Evolutionary conservation across 2,888 invertebrate genomes (phyloP), one percentile per base, ranked within the genome.

Genomic region (Muschampia plurimacula): DNA sequence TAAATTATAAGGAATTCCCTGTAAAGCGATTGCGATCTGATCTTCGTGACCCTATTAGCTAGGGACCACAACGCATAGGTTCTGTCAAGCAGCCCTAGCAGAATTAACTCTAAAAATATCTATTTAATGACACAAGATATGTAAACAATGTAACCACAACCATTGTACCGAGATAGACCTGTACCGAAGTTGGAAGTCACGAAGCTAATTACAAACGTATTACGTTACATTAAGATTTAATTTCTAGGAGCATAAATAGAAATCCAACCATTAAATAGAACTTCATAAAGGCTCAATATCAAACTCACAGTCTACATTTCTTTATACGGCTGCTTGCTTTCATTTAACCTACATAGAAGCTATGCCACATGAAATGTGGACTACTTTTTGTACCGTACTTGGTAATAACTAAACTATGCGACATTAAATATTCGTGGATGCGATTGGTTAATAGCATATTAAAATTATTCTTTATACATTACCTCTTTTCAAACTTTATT

Each of bases 11-110:
- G 71, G 60, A 62, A 62, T 66, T 71, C 71, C 52, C 60, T 52
- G 52, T 46, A 62, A 15, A 66, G 39, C 49, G 71, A 71, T 71
- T 60, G 49, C 49, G 66, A 71, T 71, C 71, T 71, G 66, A 71
- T 60, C 66, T 71, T 71, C 71, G 71, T 60, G 66, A 71, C 71
- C 71, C 71, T 60, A 66, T 71, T 71, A 71, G 71, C 65, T 59
- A 60, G 66, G 66, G 71, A 71, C 71, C 71, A 71, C 71, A 67
- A 71, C 39, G 66, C 66, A 52, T 41, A 60, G 71, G 65, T 59
- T 49, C 65, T 46, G 49, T 59, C 22, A 22, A 22, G 22, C 22
- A 22, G 22, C 22, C 0, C 32, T 70, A 13, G 57, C 41, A 41
- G 55, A 59, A 36, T 59, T 49, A 44, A 65, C 70, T 67, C 67